Conservation (phyloP, 2,888 invertebrate genomes). For the Polydesmus complanatus region DNA sequence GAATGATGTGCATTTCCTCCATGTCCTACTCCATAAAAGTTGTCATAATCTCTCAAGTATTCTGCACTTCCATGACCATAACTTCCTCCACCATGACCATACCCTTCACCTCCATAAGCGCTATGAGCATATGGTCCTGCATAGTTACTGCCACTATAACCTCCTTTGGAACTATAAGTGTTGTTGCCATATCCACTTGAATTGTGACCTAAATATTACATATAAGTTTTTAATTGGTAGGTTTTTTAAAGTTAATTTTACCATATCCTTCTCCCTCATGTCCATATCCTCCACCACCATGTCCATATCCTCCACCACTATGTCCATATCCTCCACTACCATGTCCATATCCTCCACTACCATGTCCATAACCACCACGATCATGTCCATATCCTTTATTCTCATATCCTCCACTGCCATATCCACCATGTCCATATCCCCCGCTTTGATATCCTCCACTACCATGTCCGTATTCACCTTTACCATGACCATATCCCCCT, state of each 20-base stretch:
- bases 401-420: too few species aligned
- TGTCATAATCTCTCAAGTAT: too few species aligned
- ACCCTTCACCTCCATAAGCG: constrained; percentile 1
- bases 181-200: too few species aligned
- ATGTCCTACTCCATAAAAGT: neutral
- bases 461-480: neutral
- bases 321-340: constrained; percentile 1
- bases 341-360: too few species aligned
- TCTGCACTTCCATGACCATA: too few species aligned
- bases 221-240: too few species aligned
- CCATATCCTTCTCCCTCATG: neutral
- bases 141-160: neutral
- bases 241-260: too few species aligned
- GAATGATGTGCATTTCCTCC: neutral
- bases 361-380: too few species aligned
- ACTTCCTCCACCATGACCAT: too few species aligned
- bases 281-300: neutral
- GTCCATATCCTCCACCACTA: neutral
- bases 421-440: neutral
- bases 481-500: neutral
- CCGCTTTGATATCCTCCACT: too few species aligned
- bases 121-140: neutral
- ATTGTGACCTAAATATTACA: too few species aligned
- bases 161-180: neutral
- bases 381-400: too few species aligned